Conservation (phyloP, 2,888 invertebrate species). For the Agrochola circellaris region DNA sequence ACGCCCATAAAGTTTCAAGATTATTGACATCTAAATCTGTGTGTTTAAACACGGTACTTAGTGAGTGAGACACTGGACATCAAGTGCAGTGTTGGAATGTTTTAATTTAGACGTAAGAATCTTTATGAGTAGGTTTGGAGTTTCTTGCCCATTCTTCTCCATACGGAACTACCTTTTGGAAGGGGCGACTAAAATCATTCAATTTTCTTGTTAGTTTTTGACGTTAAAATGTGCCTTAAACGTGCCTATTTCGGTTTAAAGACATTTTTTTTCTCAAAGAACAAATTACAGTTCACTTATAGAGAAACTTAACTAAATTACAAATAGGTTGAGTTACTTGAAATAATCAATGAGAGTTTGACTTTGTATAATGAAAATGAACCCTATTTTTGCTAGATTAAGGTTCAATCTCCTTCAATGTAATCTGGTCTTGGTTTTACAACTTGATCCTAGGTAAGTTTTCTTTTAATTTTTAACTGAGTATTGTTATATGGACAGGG, state of each 20-base stretch:
- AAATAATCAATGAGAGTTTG: too few relatives aligned
- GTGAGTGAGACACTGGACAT: conserved; percentile 6
- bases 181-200: too few relatives aligned
- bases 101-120: conserved; percentile 44
- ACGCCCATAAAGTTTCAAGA: conserved; percentile 46
- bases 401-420: not conserved
- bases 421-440: not conserved
- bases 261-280: too few relatives aligned
- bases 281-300: too few relatives aligned
- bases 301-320: too few relatives aligned
- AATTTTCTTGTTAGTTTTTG: too few relatives aligned
- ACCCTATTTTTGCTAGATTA: accelerated
- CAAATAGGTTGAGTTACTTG: too few relatives aligned
- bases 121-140: not conserved
- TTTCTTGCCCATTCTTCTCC: too few relatives aligned
- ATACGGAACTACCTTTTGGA: too few relatives aligned
- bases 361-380: conserved; percentile 4
- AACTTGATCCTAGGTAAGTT: not conserved
- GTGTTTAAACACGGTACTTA: conserved; percentile 40
- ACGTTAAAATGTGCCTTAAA: too few relatives aligned
- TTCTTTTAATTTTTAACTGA: not conserved
- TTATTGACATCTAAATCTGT: conserved; percentile 48
- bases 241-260: too few relatives aligned
- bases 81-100: conserved; percentile 19
- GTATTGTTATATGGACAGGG: not conserved